Conservation (phyloP, 2,888 invertebrate genomes). For the Synanthedon myopaeformis region DNA sequence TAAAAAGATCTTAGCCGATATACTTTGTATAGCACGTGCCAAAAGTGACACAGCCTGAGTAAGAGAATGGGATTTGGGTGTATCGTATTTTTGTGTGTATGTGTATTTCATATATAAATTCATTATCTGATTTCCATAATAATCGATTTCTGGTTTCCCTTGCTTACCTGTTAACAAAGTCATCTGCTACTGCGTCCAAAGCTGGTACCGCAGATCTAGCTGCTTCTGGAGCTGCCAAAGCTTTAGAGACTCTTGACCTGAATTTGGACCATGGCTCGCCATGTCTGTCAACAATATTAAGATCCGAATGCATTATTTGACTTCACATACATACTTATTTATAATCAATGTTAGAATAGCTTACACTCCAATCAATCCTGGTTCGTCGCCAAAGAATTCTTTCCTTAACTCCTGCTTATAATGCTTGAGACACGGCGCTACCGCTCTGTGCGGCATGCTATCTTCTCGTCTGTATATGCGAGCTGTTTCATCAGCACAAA, state of each 20-base stretch:
- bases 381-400: conserved; percentile 78
- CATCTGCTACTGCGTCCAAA: conserved; percentile 79
- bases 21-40: too few relatives aligned
- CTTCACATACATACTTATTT: neutral
- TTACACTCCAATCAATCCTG: conserved; percentile 82
- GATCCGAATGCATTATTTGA: neutral
- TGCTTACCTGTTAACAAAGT: conserved; percentile 77
- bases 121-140: too few relatives aligned
- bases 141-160: too few relatives aligned
- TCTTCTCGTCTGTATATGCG: conserved; percentile 79
- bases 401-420: conserved; percentile 77
- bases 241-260: conserved; percentile 85
- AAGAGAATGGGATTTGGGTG: too few relatives aligned
- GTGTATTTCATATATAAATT: too few relatives aligned
- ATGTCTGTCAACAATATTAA: conserved; percentile 70
- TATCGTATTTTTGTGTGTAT: too few relatives aligned
- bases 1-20: too few relatives aligned
- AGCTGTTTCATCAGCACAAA: conserved; percentile 79
- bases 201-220: conserved; percentile 81
- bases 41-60: too few relatives aligned
- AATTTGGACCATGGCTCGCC: conserved; percentile 89
- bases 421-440: conserved; percentile 79
- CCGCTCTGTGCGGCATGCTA: conserved; percentile 76
- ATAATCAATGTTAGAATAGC: conserved; percentile 22
- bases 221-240: conserved; percentile 82